phyloP scores from a whole-genome alignment of 1,140 invertebrate species.

The Drosophila auraria region DNA sequence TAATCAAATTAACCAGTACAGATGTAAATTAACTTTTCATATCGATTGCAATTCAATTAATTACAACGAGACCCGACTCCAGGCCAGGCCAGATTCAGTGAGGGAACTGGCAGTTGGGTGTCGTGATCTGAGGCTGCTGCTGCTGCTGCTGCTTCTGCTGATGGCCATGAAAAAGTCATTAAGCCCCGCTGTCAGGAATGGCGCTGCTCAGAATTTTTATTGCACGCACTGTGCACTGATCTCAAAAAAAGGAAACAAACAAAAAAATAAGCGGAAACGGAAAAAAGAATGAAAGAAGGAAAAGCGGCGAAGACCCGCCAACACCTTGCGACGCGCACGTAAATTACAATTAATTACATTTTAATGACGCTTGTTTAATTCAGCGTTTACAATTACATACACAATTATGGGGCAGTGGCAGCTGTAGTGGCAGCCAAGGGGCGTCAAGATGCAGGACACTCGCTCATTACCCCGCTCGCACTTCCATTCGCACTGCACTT shows the following conservation, averaged over 20 bases:
- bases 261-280: background rate
- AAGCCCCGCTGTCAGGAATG: constrained; percentile 35
- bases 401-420: constrained; percentile 65
- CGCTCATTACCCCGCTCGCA: constrained; percentile 63
- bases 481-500: constrained; percentile 25
- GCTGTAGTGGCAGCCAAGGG: background rate
- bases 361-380: constrained; percentile 85
- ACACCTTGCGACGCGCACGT: constrained; percentile 75
- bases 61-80: constrained; percentile 52
- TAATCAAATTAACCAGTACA: constrained; percentile 78
- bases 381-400: constrained; percentile 84
- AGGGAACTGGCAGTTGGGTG: constrained; percentile 6
- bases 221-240: constrained; percentile 62
- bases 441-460: constrained; percentile 44
- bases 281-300: constrained; percentile 12
- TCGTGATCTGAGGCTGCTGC: background rate
- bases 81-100: constrained; percentile 5
- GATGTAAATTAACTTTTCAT: constrained; percentile 82
- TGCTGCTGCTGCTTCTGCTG: constrained; percentile 5
- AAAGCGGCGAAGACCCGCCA: constrained; percentile 26
- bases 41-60: constrained; percentile 83
- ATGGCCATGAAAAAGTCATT: constrained; percentile 53
- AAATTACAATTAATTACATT: constrained; percentile 85
- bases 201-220: constrained; percentile 44
- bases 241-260: constrained; percentile 41